Evolutionary conservation across 2,888 invertebrate species (phyloP).

Genomic region (Metallyticus violacea): DNA sequence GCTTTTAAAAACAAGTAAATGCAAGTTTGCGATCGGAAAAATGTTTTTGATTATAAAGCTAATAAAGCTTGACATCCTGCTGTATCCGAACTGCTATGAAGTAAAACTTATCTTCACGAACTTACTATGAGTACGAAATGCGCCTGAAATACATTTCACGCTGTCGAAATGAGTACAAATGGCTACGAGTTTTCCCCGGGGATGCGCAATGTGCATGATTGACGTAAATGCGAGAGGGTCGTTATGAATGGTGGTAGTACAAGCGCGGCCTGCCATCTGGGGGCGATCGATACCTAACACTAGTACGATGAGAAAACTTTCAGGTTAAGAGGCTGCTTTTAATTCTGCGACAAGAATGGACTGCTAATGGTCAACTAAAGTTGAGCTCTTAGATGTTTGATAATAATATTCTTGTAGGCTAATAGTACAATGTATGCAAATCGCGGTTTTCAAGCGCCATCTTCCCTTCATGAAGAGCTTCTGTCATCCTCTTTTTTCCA

Average conservation of each 20-base stretch:
- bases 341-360: background rate
- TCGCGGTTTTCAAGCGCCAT: background rate
- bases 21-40: no score
- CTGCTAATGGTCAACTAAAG: background rate
- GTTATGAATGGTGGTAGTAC: background rate
- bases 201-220: background rate
- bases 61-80: no score
- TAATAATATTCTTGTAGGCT: no score
- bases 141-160: background rate
- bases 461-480: background rate
- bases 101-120: no score
- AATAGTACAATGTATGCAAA: no score
- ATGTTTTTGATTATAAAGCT: no score
- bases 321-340: background rate
- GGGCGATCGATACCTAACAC: background rate
- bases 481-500: background rate
- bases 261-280: background rate
- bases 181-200: background rate
- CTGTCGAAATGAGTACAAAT: background rate
- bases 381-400: no score
- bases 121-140: no score
- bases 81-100: no score
- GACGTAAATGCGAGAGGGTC: background rate
- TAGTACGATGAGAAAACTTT: background rate
- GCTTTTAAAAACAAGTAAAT: no score